phyloP scores from a whole-genome alignment of 1,140 invertebrate species.

The Rhopalosiphum padi region DNA sequence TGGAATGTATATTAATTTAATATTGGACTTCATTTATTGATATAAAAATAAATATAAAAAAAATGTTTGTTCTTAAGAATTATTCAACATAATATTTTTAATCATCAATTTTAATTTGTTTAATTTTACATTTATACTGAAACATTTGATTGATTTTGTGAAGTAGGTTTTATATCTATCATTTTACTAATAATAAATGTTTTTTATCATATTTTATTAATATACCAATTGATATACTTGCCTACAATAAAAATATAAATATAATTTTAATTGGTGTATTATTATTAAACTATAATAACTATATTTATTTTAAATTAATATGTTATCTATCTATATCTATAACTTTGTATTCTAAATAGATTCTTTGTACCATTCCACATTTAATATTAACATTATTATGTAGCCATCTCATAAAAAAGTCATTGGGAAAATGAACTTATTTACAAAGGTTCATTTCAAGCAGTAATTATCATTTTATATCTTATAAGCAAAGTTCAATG shows the following conservation, averaged over 20 bases:
- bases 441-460: not conserved
- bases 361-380: not conserved
- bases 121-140: not conserved
- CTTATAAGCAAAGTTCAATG: not conserved
- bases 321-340: not conserved
- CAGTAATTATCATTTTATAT: not conserved
- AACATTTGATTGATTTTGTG: not conserved
- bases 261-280: too few relatives aligned
- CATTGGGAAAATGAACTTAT: not conserved
- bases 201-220: not conserved
- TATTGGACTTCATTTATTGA: too few relatives aligned
- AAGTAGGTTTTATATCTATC: not conserved
- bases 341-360: not conserved
- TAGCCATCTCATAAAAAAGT: not conserved
- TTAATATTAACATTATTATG: conserved; percentile 7
- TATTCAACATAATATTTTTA: not conserved
- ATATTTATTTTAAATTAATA: not conserved
- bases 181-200: not conserved
- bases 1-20: too few relatives aligned
- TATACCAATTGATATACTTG: not conserved
- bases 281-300: too few relatives aligned
- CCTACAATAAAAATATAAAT: not conserved
- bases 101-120: not conserved
- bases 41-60: not conserved
- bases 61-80: not conserved